Evolutionary conservation across 2,888 invertebrate genomes (phyloP).

Genomic region (Eurois occulta): DNA sequence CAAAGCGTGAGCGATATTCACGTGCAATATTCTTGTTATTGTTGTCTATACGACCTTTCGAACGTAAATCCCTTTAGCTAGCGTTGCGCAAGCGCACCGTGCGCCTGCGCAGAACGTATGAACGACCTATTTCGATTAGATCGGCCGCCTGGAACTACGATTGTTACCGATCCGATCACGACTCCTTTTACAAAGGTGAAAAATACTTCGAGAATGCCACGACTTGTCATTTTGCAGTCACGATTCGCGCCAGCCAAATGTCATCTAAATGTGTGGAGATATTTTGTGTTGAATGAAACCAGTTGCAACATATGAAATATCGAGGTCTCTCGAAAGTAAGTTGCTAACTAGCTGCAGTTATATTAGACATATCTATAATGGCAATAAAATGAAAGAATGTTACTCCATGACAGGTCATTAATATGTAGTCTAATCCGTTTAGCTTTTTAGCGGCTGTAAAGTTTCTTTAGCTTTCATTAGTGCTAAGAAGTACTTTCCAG

Average conservation of each 20-base stretch:
- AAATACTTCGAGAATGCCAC: slow-evolving; percentile 89
- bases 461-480: slow-evolving; percentile 60
- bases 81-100: slow-evolving; percentile 75
- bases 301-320: slow-evolving; percentile 65
- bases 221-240: slow-evolving; percentile 89
- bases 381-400: slow-evolving; percentile 67
- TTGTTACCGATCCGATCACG: slow-evolving; percentile 89
- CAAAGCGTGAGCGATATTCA: slow-evolving; percentile 66
- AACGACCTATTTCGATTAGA: slow-evolving; percentile 85
- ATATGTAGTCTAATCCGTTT: slow-evolving; percentile 51
- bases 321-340: slow-evolving; percentile 64
- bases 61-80: slow-evolving; percentile 64
- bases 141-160: slow-evolving; percentile 80
- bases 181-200: slow-evolving; percentile 88
- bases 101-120: slow-evolving; percentile 69
- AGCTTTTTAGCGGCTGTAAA: slow-evolving; percentile 54
- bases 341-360: slow-evolving; percentile 40
- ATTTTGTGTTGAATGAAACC: slow-evolving; percentile 67
- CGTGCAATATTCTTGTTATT: slow-evolving; percentile 63
- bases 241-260: slow-evolving; percentile 83
- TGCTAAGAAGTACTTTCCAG: slow-evolving; percentile 44
- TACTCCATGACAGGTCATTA: slow-evolving; percentile 51
- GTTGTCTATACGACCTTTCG: slow-evolving; percentile 66
- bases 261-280: slow-evolving; percentile 77
- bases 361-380: slow-evolving; percentile 52